Conservation (phyloP, 2,888 invertebrate genomes). For the Lasioglossum malachurum region DNA sequence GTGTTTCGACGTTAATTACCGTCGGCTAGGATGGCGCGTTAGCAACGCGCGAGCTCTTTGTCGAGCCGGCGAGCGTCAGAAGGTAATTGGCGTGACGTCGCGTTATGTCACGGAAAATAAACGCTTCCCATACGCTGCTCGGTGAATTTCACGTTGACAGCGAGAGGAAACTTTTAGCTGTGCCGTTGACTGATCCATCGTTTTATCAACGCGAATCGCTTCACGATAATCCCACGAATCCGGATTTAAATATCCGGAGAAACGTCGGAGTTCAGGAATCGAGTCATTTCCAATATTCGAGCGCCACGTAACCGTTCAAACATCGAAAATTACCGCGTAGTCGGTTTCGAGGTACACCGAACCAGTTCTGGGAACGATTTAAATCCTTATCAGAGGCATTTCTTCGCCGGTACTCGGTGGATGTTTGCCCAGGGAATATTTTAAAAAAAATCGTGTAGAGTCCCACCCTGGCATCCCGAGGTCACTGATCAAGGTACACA, state of each 20-base stretch:
- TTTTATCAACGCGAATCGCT: not conserved
- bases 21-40: slow-evolving; percentile 30
- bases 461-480: slow-evolving; percentile 17
- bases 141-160: slow-evolving; percentile 16
- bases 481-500: not conserved
- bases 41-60: slow-evolving; percentile 56
- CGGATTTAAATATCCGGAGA: not conserved
- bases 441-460: not conserved
- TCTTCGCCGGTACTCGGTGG: slow-evolving; percentile 36
- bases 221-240: not conserved
- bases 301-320: not conserved
- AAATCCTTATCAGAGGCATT: slow-evolving; percentile 45
- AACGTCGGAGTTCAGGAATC: not conserved
- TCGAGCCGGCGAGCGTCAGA: slow-evolving; percentile 44
- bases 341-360: not conserved
- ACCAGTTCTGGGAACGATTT: slow-evolving; percentile 26
- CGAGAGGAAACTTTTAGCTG: slow-evolving; percentile 5
- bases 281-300: not conserved
- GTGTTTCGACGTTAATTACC: slow-evolving; percentile 56
- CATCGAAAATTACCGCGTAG: not conserved
- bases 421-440: slow-evolving; percentile 10
- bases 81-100: slow-evolving; percentile 77
- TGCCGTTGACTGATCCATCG: not conserved
- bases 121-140: slow-evolving; percentile 34
- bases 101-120: slow-evolving; percentile 71